Percentiles rank a stretch among this genome's conserved stretches.
Evolutionary conservation across 2,113 vertebrate species (phyloP).

Genomic region (Hippocampus guttulatus): DNA sequence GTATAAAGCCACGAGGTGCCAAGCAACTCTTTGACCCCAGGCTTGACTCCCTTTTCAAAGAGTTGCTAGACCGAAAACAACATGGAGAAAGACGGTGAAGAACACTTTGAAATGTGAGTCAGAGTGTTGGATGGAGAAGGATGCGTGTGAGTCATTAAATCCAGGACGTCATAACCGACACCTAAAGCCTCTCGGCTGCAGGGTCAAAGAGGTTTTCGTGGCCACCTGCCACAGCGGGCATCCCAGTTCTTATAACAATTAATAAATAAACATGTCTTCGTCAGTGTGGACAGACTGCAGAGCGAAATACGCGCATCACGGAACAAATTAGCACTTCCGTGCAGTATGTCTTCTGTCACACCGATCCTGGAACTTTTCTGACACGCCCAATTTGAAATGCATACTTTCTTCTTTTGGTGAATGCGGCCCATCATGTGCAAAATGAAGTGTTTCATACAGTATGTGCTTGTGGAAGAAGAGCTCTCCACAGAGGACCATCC

Average conservation of each 20-base stretch:
- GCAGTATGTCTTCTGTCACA: too few species aligned
- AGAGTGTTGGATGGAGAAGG: constrained; percentile 28
- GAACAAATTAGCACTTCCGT: too few species aligned
- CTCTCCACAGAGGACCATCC: neutral
- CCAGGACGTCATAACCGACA: constrained; percentile 37
- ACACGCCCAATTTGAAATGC: neutral
- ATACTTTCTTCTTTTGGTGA: neutral
- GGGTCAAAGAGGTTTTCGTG: neutral
- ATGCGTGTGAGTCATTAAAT: constrained; percentile 49
- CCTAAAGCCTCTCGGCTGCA: neutral
- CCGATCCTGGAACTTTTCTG: too few species aligned
- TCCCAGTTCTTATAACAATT: neutral
- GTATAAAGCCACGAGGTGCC: neutral
- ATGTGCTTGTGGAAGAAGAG: too few species aligned
- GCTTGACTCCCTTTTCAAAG: too few species aligned
- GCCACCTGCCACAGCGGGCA: neutral
- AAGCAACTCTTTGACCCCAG: neutral
- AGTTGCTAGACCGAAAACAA: constrained; percentile 22
- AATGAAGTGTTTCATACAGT: too few species aligned
- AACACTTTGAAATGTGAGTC: constrained; percentile 42
- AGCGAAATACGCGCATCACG: neutral
- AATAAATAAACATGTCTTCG: neutral
- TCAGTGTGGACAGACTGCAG: neutral
- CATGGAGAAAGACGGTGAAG: constrained; percentile 16
- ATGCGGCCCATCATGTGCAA: neutral